phyloP scores from a whole-genome alignment of 2,888 invertebrate species.

The Himalopsyche tibetana region DNA sequence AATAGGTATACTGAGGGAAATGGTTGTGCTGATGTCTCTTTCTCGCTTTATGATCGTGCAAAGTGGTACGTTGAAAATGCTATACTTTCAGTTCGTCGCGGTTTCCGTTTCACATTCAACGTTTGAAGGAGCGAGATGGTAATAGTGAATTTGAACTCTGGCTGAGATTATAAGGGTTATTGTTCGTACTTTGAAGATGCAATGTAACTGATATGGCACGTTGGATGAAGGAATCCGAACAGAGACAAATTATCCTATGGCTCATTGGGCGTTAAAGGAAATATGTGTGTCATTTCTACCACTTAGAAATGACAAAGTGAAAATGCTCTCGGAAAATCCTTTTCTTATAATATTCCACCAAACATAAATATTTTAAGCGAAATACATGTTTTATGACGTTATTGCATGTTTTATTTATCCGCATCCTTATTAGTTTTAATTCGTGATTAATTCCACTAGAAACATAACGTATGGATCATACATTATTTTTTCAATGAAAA shows the following conservation, averaged over 20 bases:
- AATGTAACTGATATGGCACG: conserved; percentile 59
- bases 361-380: too few species aligned
- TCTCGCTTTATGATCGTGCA: conserved; percentile 43
- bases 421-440: too few species aligned
- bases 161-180: conserved; percentile 50
- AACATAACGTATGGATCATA: too few species aligned
- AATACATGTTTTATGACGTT: too few species aligned
- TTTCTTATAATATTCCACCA: too few species aligned
- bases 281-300: background rate
- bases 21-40: conserved; percentile 43
- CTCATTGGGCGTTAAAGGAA: conserved; percentile 11
- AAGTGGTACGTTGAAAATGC: conserved; percentile 52
- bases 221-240: conserved; percentile 33
- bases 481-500: too few species aligned
- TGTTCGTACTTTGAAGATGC: conserved; percentile 56
- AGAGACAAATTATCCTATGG: conserved; percentile 11
- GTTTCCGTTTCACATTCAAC: background rate
- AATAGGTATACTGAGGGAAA: conserved; percentile 49
- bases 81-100: conserved; percentile 46
- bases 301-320: background rate
- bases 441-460: too few species aligned
- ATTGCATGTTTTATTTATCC: too few species aligned
- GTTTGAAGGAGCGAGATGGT: conserved; percentile 13
- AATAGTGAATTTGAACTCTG: conserved; percentile 27
- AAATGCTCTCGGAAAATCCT: background rate